These are phyloP conservation scores for Netelia fuscicornis DNA, from an alignment of 2,888 invertebrate genomes.

Conservation along the genomic window DNA sequence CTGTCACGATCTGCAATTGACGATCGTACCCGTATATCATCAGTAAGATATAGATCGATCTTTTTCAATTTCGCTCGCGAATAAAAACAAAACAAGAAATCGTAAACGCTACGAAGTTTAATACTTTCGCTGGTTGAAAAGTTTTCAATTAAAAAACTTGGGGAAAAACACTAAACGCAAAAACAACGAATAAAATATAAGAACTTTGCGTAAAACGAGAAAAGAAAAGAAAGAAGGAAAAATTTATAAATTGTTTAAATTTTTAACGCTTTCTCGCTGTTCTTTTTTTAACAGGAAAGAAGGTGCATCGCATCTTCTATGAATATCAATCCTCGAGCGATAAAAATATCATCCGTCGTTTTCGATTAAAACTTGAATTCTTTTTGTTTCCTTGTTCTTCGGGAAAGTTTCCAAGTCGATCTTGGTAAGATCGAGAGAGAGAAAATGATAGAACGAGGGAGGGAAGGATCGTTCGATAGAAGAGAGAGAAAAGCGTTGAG, in stretches of 20 bases:
- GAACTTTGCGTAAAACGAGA: not conserved
- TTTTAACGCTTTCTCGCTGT: slow-evolving; percentile 3
- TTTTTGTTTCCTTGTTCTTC: slow-evolving; percentile 30
- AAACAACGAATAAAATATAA: not conserved
- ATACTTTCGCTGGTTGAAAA: too few species aligned
- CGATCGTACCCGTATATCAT: not conserved
- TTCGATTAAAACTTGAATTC: slow-evolving; percentile 60
- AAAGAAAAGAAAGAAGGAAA: not conserved
- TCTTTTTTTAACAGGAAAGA: not conserved
- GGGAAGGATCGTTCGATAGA: not conserved
- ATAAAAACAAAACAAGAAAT: not conserved
- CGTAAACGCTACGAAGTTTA: not conserved
- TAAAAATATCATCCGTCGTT: slow-evolving; percentile 51
- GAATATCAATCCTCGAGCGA: slow-evolving; percentile 54
- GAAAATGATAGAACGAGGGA: not conserved
- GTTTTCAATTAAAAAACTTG: not conserved
- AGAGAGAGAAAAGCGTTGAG: slow-evolving; percentile 26
- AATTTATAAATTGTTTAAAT: slow-evolving; percentile 21
- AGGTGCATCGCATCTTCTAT: slow-evolving; percentile 31
- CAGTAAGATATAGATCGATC: not conserved
- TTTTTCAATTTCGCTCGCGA: not conserved
- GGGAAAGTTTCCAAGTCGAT: slow-evolving; percentile 39
- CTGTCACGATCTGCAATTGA: not conserved
- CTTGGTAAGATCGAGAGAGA: slow-evolving; percentile 31
- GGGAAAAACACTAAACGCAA: not conserved